These are phyloP conservation scores for Dendronephthya gigantea DNA, from an alignment of 64 coral and sea anemone species.

Conservation along the genomic window DNA sequence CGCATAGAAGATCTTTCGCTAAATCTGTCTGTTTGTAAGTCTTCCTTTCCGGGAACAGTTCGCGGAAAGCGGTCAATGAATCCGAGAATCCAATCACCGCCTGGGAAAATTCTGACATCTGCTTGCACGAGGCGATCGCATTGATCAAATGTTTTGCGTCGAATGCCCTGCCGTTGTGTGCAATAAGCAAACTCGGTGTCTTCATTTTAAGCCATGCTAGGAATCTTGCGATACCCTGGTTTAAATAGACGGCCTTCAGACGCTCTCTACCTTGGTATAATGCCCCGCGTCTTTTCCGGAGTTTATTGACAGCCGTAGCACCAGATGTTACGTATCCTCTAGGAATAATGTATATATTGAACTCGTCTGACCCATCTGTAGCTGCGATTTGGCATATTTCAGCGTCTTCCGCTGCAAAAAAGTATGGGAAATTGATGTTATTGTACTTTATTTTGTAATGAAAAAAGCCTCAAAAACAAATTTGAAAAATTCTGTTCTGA, in stretches of 20 bases:
- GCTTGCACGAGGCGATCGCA: background rate
- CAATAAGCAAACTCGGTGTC: conserved; percentile 24
- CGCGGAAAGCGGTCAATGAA: conserved; percentile 35
- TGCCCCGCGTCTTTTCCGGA: background rate
- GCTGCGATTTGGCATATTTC: conserved; percentile 58
- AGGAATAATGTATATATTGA: conserved; percentile 36
- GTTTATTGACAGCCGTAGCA: background rate
- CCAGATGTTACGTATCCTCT: conserved; percentile 14
- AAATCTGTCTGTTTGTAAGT: background rate
- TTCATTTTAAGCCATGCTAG: conserved; percentile 15
- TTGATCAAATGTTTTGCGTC: conserved; percentile 47
- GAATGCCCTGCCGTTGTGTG: conserved; percentile 44
- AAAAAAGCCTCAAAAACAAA: too few relatives aligned
- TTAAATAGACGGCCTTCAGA: background rate
- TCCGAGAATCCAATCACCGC: conserved; percentile 38
- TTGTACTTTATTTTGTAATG: too few relatives aligned
- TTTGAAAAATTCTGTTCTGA: too few relatives aligned
- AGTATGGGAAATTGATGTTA: too few relatives aligned
- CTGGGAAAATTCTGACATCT: background rate
- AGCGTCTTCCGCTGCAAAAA: conserved; percentile 14
- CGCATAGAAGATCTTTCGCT: conserved; percentile 20
- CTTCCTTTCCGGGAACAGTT: conserved; percentile 31
- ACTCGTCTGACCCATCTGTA: conserved; percentile 43
- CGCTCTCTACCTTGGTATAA: conserved; percentile 15
- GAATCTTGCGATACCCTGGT: background rate